Evolutionary conservation across 2,797 vertebrate species (phyloP).

Genomic region (Sylvilagus floridanus): DNA sequence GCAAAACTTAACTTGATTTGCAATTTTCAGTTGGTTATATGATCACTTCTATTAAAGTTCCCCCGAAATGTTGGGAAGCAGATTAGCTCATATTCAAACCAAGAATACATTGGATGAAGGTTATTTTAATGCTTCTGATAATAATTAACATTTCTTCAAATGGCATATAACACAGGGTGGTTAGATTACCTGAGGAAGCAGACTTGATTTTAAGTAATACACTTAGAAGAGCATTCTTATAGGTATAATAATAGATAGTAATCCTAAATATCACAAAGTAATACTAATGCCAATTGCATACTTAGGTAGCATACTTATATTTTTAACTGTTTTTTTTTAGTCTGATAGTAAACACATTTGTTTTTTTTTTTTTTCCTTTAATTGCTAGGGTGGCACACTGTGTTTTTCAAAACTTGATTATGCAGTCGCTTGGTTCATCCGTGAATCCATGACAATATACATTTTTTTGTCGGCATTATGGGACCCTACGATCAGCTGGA

Average conservation of each 20-base stretch:
- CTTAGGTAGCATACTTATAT: neutral
- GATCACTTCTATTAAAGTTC: constrained; percentile 38
- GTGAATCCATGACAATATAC: constrained; percentile 98
- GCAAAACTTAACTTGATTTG: constrained; percentile 16
- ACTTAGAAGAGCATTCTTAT: neutral
- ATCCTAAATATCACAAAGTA: too few relatives aligned
- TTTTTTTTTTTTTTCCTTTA: constrained; percentile 51
- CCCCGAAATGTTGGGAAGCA: neutral
- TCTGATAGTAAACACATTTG: neutral
- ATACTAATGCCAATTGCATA: too few relatives aligned
- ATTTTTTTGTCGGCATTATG: constrained; percentile 98
- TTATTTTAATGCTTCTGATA: constrained; percentile 23
- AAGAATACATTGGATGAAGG: neutral
- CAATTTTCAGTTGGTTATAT: neutral
- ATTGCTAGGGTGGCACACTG: constrained; percentile 92
- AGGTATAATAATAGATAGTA: neutral
- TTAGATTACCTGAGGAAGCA: constrained; percentile 16
- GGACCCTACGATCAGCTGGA: constrained; percentile 99
- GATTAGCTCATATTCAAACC: neutral
- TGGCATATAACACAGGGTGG: neutral
- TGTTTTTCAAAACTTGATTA: constrained; percentile 99
- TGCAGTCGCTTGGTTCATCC: constrained; percentile 98
- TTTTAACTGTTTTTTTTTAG: neutral
- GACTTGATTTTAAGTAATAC: constrained; percentile 5
- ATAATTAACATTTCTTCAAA: constrained; percentile 10